Percentiles rank a stretch among this genome's conserved stretches.
Conservation (phyloP, 1,140 invertebrate genomes). For the Temnothorax curvispinosus region DNA sequence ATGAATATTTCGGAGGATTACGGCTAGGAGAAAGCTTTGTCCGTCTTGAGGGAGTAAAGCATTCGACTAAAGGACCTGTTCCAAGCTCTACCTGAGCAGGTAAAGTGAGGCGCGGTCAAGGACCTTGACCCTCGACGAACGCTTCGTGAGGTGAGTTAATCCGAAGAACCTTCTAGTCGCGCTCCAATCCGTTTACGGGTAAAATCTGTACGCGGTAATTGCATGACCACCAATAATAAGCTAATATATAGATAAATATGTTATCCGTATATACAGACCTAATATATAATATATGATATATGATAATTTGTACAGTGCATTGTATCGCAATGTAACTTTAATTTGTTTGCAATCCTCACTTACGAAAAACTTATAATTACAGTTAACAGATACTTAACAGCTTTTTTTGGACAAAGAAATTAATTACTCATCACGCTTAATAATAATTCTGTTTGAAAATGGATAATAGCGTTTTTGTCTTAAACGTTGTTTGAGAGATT, state of each 20-base stretch:
- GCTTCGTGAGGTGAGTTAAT: slow-evolving; percentile 69
- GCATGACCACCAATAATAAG: not conserved
- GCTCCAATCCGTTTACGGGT: not conserved
- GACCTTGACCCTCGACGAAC: slow-evolving; percentile 76
- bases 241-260: not conserved
- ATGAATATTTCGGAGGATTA: not conserved
- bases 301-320: not conserved
- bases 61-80: slow-evolving; percentile 54
- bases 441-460: too few relatives aligned
- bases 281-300: not conserved
- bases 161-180: slow-evolving; percentile 32
- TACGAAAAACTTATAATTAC: not conserved
- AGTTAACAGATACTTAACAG: too few relatives aligned
- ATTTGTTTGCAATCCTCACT: not conserved
- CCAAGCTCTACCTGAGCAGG: slow-evolving; percentile 56
- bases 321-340: not conserved
- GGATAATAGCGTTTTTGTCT: too few relatives aligned
- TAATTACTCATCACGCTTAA: too few relatives aligned
- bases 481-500: too few relatives aligned
- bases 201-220: not conserved
- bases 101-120: slow-evolving; percentile 67
- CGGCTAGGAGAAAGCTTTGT: not conserved
- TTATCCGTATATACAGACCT: too few relatives aligned
- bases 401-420: too few relatives aligned
- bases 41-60: slow-evolving; percentile 1